phyloP scores from a whole-genome alignment of 2,888 invertebrate species.

The Scelioninae gen. 1 region DNA sequence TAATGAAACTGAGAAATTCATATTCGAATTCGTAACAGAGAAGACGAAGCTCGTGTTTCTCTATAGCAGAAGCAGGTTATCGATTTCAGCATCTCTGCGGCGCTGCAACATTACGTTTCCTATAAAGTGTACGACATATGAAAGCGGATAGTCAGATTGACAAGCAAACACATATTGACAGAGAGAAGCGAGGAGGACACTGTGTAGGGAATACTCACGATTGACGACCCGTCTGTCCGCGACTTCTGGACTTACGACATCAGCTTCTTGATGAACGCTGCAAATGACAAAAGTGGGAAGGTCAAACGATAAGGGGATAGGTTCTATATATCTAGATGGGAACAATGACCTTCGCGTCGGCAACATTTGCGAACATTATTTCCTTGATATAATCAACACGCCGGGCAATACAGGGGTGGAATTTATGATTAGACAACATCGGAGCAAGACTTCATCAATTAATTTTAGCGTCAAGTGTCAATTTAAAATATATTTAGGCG shows the following conservation, averaged over 20 bases:
- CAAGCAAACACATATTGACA: no score
- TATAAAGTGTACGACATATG: slow-evolving; percentile 73
- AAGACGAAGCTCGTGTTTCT: slow-evolving; percentile 68
- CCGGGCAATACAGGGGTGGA: background rate
- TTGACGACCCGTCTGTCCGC: no score
- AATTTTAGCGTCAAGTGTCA: slow-evolving; percentile 9
- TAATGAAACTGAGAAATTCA: slow-evolving; percentile 41
- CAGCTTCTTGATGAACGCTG: no score
- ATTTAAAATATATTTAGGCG: slow-evolving; percentile 15
- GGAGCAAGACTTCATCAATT: background rate
- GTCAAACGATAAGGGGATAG: no score
- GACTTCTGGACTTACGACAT: no score
- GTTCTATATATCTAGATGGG: no score
- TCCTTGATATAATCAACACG: slow-evolving; percentile 26
- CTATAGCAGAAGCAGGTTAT: slow-evolving; percentile 75
- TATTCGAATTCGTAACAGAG: slow-evolving; percentile 39
- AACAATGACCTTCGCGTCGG: no score
- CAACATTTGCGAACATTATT: no score
- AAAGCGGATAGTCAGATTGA: slow-evolving; percentile 57
- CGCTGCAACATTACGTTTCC: slow-evolving; percentile 77
- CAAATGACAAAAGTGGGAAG: no score
- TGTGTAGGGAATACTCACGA: no score
- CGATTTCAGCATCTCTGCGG: slow-evolving; percentile 79
- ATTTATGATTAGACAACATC: no score
- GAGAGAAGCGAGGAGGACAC: no score